Base-by-base conservation (phyloP, 2,888 invertebrate species). In the Orthosia incerta region DNA sequence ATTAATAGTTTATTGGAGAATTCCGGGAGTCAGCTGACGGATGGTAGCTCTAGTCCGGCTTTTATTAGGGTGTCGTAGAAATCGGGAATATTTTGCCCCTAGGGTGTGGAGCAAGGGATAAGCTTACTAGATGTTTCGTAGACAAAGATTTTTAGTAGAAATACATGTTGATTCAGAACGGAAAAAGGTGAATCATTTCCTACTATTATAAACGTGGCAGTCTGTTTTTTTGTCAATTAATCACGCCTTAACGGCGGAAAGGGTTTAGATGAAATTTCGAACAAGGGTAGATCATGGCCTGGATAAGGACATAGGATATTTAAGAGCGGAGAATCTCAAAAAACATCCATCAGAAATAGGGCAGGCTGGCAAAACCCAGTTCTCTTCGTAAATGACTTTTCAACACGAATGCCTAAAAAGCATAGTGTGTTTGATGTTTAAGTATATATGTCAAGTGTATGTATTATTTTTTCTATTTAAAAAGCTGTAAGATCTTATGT, bases 31-130 rank as follows among this genome's bases (percentile, higher is more conserved):
- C 11, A 31, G 65, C 71, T 69, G 81, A 83, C 73, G 65, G 74
- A 78, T 86, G 86, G 77, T 51, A 50, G 63, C 65, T 31, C 65
- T 78, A 81, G 65, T 61, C 9, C 46, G 48, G 69, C 61, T 76
- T 79, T 83, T 79, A 86, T 88, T 90, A 88, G 83, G 80, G 76
- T 73, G 59, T 78, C 72, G 59, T 82, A 83, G 78, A 85, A 89
- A 87, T 88, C 86, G 86, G 85, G 80, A 85, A 85, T 86, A 87
- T 84, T 76, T 79, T 74, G 71, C 72, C 71, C 60, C 69, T n/a
- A 56, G 71, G 50, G 65, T 59, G 62, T 70, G 74, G 80, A 39
- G 13, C 61, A 61, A 79, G 70, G 56, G n/a, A 73, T 16, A 68
- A 64, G 45, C 63, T 69, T 51, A 7, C 20, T 51, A 45, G 13